Percentiles rank a stretch among this genome's conserved stretches.
phyloP scores from a whole-genome alignment of 2,113 vertebrate species.

The Sceloporus undulatus region DNA sequence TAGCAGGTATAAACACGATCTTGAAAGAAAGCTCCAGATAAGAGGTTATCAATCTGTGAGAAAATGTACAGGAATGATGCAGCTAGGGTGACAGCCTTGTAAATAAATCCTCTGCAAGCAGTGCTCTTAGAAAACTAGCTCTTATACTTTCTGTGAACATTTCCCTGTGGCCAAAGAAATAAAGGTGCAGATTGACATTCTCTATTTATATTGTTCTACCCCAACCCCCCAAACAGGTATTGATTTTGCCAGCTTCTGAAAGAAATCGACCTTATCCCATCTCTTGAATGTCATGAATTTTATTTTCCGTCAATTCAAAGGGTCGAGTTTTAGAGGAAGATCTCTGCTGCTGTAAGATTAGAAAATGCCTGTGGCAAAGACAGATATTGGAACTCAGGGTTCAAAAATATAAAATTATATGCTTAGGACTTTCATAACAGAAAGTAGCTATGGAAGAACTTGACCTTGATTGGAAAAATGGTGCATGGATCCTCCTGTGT shows the following conservation, averaged over 20 bases:
- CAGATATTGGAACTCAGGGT: neutral
- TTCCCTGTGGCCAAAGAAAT: neutral
- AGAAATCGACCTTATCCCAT: neutral
- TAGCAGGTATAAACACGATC: no score
- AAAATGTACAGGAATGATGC: neutral
- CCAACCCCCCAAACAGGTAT: neutral
- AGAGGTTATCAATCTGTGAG: neutral
- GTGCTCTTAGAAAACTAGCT: neutral
- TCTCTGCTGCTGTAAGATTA: neutral
- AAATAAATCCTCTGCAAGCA: slow-evolving; percentile 15
- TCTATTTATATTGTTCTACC: neutral
- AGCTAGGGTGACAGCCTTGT: neutral
- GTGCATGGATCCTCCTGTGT: neutral
- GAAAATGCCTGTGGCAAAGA: neutral
- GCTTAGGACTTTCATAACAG: neutral
- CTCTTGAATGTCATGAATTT: neutral
- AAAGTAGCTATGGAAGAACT: neutral
- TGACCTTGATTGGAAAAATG: neutral
- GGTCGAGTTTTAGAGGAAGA: neutral
- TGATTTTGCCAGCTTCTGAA: slow-evolving; percentile 19
- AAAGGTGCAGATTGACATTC: neutral
- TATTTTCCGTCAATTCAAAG: slow-evolving; percentile 8
- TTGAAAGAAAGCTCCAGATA: neutral
- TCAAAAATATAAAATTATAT: neutral
- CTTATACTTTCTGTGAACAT: neutral